Evolutionary conservation across 2,888 invertebrate species (phyloP), one percentile per base, ranked within the genome.

Genomic region (Mesochorus sp.): DNA sequence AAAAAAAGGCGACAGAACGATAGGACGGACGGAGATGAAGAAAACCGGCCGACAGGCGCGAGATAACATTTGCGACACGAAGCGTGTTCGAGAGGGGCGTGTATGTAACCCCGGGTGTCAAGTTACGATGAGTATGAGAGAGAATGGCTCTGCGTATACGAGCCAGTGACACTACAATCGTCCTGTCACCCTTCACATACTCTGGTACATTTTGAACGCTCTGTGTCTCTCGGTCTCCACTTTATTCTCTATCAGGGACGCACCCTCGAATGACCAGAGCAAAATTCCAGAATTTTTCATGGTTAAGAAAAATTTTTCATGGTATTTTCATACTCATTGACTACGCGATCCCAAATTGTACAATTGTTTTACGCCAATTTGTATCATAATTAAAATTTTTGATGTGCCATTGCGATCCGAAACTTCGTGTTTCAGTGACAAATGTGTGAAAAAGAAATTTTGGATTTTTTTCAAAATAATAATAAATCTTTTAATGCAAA

Each of bases 61-160:
- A 44, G 80, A 81, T 81, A 81, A 62, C 75, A 59, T 71, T 73
- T 44, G 74, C 44, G 55, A 73, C 55, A 55, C 51, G 79, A 75
- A 82, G 83, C 82, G 84, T 81, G 87, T 87, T 83, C 81, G 81
- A 87, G 81, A 87, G 88, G 88, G 89, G 89, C 89, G 89, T 87
- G 85, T 82, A 84, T 81, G n/a, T n/a, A n/a, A 81, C 82, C 84
- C 85, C 61, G 83, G 81, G 86, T 89, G 87, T 89, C 88, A 86
- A 85, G 86, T 89, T 89, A 88, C 89, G 86, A 51, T 68, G 67
- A 21, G 21, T 5, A 24, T n/a, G 26, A 39, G 34, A 12, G 62
- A 44, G 26, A 24, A 26, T 53, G 42, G 82, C 84, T 84, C n/a
- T n/a, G n/a, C n/a, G n/a, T n/a, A 84, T 84, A 85, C 85, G 81